Base-by-base conservation (phyloP, 2,113 vertebrate genomes). In the Henicopernis longicauda region DNA sequence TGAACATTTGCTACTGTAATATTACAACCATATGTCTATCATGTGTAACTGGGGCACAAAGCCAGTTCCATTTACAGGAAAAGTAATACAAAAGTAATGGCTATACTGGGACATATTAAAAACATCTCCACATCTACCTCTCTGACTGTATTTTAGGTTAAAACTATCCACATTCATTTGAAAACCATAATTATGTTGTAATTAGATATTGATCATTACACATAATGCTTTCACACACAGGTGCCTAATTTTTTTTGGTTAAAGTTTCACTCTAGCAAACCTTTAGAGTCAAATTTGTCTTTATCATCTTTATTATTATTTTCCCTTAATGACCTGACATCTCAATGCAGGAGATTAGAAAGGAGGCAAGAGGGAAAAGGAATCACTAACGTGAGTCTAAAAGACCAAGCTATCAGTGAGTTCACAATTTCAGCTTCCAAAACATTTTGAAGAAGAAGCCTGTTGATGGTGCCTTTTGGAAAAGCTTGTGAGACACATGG, bases 151-250 rank as follows among this genome's bases (percentile, higher is more conserved):
- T 71, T 86, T 93, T 90, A 89, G 19, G 23, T 45, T 89, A 59
- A 71, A 90, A 70, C 13, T 61, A 32, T 70, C 50, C 81, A 54
- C 63, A 81, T 74, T 86, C 9, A 67, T 91, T 76, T 92, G 47
- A 92, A 96, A 89, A 27, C 22, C 38, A 15, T 82, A 78, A 93
- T 91, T 90, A 59, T 31, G 18, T 47, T 92, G 84, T 72, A 90
- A 89, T 91, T 95, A 89, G 47, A 65, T 92, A 92, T 76, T 84
- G 76, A 86, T 95, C 52, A 84, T 85, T 91, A 86, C 34, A 69
- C 34, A 72, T 62, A 93, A 80, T 86, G 29, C 49, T 93, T 86
- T 94, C 71, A 74, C 4, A 2, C 26, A 70, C 88, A 90, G 88
- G 32, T 92, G 93, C 12, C 8, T 79, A 42, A 42, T 11, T 52